phyloP scores from a whole-genome alignment of 1,140 invertebrate genomes.

The Venturia canescens region DNA sequence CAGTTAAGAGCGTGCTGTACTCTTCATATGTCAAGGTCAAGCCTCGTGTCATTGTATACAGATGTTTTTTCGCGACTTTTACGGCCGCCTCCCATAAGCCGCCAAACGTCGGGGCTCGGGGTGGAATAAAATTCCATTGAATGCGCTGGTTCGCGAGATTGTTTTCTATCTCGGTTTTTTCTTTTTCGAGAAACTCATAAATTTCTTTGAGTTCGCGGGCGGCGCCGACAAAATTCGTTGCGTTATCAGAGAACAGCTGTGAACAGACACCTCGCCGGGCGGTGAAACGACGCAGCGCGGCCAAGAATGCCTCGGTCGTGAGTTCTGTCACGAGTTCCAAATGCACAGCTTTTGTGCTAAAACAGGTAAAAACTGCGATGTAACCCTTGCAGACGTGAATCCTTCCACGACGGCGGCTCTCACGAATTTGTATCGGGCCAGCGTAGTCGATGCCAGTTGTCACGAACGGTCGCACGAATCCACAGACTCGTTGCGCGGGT shows the following conservation, averaged over 20 bases:
- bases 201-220: slow-evolving; percentile 1
- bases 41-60: slow-evolving; percentile 45
- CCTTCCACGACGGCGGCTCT: slow-evolving; percentile 49
- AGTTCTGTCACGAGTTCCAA: slow-evolving; percentile 43
- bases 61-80: slow-evolving; percentile 48
- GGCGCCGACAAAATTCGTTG: slow-evolving; percentile 44
- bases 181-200: background rate
- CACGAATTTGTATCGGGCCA: slow-evolving; percentile 64
- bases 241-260: slow-evolving; percentile 46
- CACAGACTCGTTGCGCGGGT: background rate
- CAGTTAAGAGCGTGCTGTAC: slow-evolving; percentile 51
- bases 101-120: slow-evolving; percentile 48
- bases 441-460: slow-evolving; percentile 70
- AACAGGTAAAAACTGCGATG: slow-evolving; percentile 44
- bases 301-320: slow-evolving; percentile 37
- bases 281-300: slow-evolving; percentile 40
- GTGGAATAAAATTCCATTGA: slow-evolving; percentile 55
- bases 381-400: slow-evolving; percentile 54
- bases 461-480: slow-evolving; percentile 57
- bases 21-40: slow-evolving; percentile 54
- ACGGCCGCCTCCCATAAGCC: slow-evolving; percentile 50
- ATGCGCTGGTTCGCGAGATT: slow-evolving; percentile 22
- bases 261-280: slow-evolving; percentile 32
- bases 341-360: slow-evolving; percentile 49
- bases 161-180: slow-evolving; percentile 12